Base-by-base conservation (phyloP, 2,797 vertebrate genomes). In the Eulemur coronatus region DNA sequence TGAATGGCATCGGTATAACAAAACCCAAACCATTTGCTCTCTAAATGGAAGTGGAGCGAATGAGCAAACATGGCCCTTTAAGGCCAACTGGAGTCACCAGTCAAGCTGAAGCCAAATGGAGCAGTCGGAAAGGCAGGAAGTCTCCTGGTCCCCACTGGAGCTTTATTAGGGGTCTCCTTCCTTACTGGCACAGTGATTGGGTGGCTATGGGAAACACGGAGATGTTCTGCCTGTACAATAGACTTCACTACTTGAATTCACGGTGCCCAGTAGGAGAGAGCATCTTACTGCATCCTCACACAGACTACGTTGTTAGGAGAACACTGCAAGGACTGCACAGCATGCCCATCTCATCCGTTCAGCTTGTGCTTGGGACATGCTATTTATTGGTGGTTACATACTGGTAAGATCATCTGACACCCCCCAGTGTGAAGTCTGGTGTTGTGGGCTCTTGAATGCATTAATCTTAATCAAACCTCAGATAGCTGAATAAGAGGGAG, bases 401-500 rank as follows among this genome's bases (percentile, higher is more conserved):
- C 57, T 48, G 24, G 88, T 48, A 12, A 80, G 73, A 57, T 88
- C 48, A 33, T 63, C 52, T 35, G 61, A 96, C 59, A 55, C 15
- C 26, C 63, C n/a, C 46, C 73, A 84, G 90, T 8, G 5, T 11
- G 48, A 85, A 79, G 78, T 90, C 92, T 89, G 35, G 35, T 72
- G 43, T 67, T 75, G 33, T 94, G 75, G 52, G 59, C 84, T 96
- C 59, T 63, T 43, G 59, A 92, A 94, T 69, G 35, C 69, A 67
- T 96, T 95, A 70, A 82, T 96, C 52, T 41, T 92, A 95, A 91
- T 88, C 94, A 94, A 88, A 93, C 50, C 24, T 55, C 79, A 93
- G 91, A 67, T 24, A 85, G 86, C 72, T 78, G 61, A 82, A 85
- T 84, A 55, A 76, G 92, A 72, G n/a, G 65, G 72, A 82, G 85